Conservation (phyloP, 64 coral and sea anemone species). For the Pachyseris speciosa region DNA sequence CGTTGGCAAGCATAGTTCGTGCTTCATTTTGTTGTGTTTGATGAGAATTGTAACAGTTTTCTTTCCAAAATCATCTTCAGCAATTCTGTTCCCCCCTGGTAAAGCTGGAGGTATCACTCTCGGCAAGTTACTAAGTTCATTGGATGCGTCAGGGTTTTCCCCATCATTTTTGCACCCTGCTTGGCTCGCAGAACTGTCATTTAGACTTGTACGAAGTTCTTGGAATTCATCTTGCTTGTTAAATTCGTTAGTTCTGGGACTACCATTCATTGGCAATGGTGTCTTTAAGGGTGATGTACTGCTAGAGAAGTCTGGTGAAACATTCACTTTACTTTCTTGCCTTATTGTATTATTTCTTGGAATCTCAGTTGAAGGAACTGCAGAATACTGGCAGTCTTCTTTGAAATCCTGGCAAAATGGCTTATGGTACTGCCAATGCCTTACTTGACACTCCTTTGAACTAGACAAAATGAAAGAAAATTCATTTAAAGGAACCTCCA, state of each 20-base stretch:
- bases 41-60: conserved; percentile 45
- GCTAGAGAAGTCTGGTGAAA: background rate
- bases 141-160: background rate
- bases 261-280: background rate
- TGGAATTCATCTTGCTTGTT: background rate
- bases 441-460: conserved; percentile 81
- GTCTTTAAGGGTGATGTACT: background rate
- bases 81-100: background rate
- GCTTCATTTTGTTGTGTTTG: conserved; percentile 87
- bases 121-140: background rate
- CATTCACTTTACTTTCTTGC: background rate
- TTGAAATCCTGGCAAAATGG: conserved; percentile 23
- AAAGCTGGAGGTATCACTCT: background rate
- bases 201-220: background rate
- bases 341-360: background rate
- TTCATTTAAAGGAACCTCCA: no score
- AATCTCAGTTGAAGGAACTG: background rate
- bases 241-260: background rate
- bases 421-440: conserved; percentile 82
- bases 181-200: background rate
- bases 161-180: background rate
- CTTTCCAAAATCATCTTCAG: no score
- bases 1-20: conserved; percentile 32
- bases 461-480: conserved; percentile 9
- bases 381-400: background rate